Evolutionary conservation across 2,888 invertebrate genomes (phyloP), one percentile per base, ranked within the genome.

Genomic region (Nemapogon koenigi): DNA sequence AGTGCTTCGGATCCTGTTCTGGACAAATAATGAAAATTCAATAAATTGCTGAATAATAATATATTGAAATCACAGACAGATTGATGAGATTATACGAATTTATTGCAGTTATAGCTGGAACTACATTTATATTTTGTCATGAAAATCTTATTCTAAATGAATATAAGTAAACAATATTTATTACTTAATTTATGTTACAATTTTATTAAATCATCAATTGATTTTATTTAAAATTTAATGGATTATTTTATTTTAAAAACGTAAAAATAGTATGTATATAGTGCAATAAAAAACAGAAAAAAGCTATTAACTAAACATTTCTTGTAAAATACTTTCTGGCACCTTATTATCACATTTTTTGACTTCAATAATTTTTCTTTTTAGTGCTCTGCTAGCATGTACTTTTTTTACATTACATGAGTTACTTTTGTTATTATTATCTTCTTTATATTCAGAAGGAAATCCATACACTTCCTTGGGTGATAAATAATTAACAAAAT

Each of bases 401-500:
- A n/a, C 16, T 31, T 31, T 31, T 10, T 31, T 15, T n/a, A n/a
- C 31, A 31, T 10, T 31, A 10, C 10, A 16, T 8, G 17, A 28
- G 4, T 4, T 28, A 11, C 28, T 11, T 28, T 28, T 11, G 4
- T 11, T n/a, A n/a, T n/a, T n/a, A 7, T 22, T 22, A 22, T 22
- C 10, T 22, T 22, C 30, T 15, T 15, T 15, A 25, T 37, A 37
- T 28, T 27, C 17, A 16, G 27, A 13, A 4, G 37, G 37, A 28
- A 37, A 37, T 3, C 37, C 37, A 28, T 17, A 2, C 4, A 37
- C 27, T 14, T 6, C n/a, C 18, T 16, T 27, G 2, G 37, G 37
- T 10, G 27, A 28, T 37, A 44, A 44, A 39, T 44, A 42, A 42
- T 42, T 44, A 16, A 40, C 39, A 41, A 38, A 39, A 40, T 45